phyloP scores from a whole-genome alignment of 2,797 vertebrate genomes.

The Rhyacichthys aspro region DNA sequence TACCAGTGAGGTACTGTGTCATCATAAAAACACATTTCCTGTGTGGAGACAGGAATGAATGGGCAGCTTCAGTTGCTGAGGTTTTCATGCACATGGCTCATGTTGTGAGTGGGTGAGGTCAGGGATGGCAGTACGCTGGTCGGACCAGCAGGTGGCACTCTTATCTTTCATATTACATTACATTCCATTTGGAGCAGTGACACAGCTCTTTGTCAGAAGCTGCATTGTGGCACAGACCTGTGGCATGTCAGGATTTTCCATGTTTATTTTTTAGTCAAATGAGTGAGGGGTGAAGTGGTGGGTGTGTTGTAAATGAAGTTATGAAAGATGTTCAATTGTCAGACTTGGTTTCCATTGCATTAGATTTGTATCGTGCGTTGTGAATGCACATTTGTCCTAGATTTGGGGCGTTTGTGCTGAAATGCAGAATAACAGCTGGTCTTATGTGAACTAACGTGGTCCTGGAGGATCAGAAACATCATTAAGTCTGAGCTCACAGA shows the following conservation, averaged over 20 bases:
- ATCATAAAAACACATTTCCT: not conserved
- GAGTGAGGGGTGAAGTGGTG: not conserved
- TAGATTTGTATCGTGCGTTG: constrained; percentile 3
- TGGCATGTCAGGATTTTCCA: not conserved
- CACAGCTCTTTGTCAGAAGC: not conserved
- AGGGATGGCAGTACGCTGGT: constrained; percentile 40
- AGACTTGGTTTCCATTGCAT: not conserved
- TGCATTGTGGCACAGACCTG: not conserved
- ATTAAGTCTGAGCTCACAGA: constrained; percentile 17
- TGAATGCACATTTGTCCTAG: constrained; percentile 25
- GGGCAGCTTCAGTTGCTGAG: constrained; percentile 42
- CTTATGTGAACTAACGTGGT: constrained; percentile 18
- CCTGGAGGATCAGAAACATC: constrained; percentile 9
- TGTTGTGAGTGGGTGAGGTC: constrained; percentile 11
- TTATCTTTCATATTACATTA: constrained; percentile 36
- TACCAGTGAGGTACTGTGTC: not conserved
- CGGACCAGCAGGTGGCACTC: constrained; percentile 77
- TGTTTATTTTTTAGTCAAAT: not conserved
- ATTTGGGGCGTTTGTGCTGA: constrained; percentile 17
- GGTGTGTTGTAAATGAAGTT: not conserved
- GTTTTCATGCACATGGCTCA: constrained; percentile 36
- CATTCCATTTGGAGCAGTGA: not conserved
- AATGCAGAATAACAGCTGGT: constrained; percentile 17
- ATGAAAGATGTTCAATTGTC: not conserved
- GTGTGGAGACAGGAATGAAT: constrained; percentile 4